These are phyloP conservation scores for Ramazzottius varieornatus DNA, from an alignment of 2,888 invertebrate species.

Conservation along the genomic window DNA sequence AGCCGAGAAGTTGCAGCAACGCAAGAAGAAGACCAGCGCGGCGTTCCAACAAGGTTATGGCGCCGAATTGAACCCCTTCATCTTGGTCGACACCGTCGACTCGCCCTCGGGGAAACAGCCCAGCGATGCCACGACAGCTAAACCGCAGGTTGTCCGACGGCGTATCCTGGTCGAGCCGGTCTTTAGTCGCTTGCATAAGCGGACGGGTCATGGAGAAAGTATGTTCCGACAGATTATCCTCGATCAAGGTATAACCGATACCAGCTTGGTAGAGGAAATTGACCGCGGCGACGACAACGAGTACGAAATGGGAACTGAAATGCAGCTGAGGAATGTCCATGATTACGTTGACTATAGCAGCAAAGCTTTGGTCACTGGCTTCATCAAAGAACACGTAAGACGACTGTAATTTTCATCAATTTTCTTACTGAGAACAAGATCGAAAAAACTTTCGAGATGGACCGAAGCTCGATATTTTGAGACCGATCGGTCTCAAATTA, in stretches of 20 bases:
- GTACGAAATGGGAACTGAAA: not conserved
- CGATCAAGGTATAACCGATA: not conserved
- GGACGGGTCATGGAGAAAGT: not conserved
- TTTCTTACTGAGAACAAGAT: no score
- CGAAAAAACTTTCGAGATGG: no score
- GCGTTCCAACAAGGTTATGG: not conserved
- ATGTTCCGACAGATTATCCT: not conserved
- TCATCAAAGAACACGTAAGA: not conserved
- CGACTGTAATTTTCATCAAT: no score
- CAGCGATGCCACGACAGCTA: not conserved
- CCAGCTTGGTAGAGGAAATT: not conserved
- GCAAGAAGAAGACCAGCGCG: not conserved
- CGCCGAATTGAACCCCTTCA: not conserved
- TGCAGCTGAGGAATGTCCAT: slow-evolving; percentile 1
- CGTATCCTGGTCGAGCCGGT: not conserved
- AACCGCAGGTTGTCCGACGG: not conserved
- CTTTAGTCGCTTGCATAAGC: not conserved
- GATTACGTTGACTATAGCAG: slow-evolving; percentile 1
- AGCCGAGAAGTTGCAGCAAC: not conserved
- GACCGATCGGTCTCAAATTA: no score
- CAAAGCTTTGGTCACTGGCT: not conserved
- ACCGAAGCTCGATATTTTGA: no score
- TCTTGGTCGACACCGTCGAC: not conserved
- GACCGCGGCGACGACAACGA: not conserved
- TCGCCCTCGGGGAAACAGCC: not conserved